Conservation (phyloP, 2,888 invertebrate species). For the Acanthosepion pharaonis region DNA sequence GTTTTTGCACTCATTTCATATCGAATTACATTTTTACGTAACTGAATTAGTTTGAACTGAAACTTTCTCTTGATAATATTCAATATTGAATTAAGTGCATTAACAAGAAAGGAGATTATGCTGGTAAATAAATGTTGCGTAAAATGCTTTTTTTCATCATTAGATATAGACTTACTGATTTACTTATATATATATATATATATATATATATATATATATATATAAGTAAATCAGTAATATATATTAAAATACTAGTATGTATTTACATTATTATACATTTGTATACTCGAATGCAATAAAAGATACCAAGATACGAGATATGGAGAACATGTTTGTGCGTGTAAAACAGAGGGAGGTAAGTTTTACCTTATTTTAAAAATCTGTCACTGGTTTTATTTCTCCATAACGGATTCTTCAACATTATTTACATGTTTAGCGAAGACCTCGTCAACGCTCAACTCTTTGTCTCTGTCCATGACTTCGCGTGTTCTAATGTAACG, state of each 20-base stretch:
- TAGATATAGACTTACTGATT: too few relatives aligned
- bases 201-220: background rate
- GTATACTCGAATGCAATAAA: background rate
- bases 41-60: too few relatives aligned
- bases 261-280: background rate
- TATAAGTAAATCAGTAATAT: too few relatives aligned
- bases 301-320: background rate
- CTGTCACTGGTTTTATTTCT: background rate
- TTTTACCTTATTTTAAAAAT: background rate
- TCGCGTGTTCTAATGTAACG: constrained; percentile 61
- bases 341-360: background rate
- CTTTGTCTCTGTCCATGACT: constrained; percentile 55
- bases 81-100: too few relatives aligned
- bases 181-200: constrained; percentile 8
- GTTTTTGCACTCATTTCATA: background rate
- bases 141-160: too few relatives aligned
- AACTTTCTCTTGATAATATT: too few relatives aligned
- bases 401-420: background rate
- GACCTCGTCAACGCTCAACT: constrained; percentile 61
- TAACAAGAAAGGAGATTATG: too few relatives aligned
- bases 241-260: background rate
- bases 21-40: background rate
- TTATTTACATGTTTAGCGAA: constrained; percentile 54
- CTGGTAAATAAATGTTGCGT: too few relatives aligned
- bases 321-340: background rate